Base-by-base conservation (phyloP, 2,888 invertebrate genomes). In the Zygogramma bicolorata region DNA sequence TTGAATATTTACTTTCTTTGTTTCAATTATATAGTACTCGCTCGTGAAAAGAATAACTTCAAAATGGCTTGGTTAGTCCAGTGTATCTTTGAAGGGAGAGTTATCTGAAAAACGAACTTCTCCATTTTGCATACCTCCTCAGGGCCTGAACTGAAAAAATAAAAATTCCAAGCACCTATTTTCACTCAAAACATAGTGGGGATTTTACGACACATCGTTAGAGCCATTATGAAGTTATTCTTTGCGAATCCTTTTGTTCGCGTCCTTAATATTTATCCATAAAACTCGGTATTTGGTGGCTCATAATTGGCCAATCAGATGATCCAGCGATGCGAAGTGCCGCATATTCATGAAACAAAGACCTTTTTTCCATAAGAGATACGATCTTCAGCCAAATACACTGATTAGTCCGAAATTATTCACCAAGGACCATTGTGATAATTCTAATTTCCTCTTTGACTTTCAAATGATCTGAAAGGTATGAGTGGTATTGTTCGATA, bases 271-370 rank as follows among this genome's bases (percentile, higher is more conserved):
- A 71, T 67, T 67, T 61, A 62, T 62, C 42, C 57, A 71, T 67
- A 62, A 57, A 5, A 38, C 20, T 27, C n/a, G n/a, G 58, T 58
- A 65, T 73, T 74, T 70, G 63, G 68, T 60, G 53, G 74, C 66
- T 70, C 61, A 49, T 77, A 75, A 77, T 68, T 72, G 65, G 74
- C 70, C 76, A 77, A 77, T 77, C 76, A 76, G 70, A 65, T 63
- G 75, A 70, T 31, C 63, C 76, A 77, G 29, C 75, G 70, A 70
- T 75, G 75, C 77, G 77, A 71, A 77, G 71, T 75, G 63, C 75
- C 75, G 75, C 71, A 69, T 22, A 73, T 49, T 66, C 71, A 62
- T 61, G 70, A 76, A 77, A 77, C 77, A 77, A 77, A 75, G 75
- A 73, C 63, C 69, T 74, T 76, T n/a, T 75, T 75, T 75, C 57